A percentile compares a stretch with the other conserved stretches of the same genome.
Conservation (phyloP, 2,797 vertebrate species). For the Anas bernieri region DNA sequence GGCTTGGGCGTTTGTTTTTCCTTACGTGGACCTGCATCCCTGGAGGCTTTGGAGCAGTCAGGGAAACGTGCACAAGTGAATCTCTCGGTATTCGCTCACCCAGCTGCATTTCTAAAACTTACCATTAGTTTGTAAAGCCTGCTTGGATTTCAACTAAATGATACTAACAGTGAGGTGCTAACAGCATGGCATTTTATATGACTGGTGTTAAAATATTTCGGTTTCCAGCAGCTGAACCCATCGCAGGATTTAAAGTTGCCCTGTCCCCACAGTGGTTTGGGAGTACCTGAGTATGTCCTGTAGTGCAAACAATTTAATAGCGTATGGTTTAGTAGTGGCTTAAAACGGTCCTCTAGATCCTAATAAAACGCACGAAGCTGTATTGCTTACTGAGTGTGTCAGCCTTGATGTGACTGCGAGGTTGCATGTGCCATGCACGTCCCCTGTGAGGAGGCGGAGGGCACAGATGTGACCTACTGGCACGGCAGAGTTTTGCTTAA, state of each 20-base stretch:
- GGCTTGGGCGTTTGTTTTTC: background rate
- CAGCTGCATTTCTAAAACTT: background rate
- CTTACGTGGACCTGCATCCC: background rate
- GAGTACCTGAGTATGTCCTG: background rate
- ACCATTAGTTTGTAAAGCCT: background rate
- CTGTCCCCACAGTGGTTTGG: background rate
- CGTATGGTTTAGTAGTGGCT: background rate
- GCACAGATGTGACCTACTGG: background rate
- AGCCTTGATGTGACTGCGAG: background rate
- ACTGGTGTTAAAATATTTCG: constrained; percentile 43
- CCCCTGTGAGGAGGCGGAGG: background rate
- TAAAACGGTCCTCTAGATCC: background rate
- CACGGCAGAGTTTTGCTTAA: background rate
- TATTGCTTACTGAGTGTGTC: background rate
- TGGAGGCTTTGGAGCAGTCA: background rate
- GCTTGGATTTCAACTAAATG: constrained; percentile 40
- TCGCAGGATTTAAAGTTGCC: constrained; percentile 26
- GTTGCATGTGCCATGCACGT: background rate
- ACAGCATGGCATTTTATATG: constrained; percentile 68
- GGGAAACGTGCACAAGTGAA: background rate
- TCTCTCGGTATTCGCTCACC: background rate
- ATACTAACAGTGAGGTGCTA: constrained; percentile 61
- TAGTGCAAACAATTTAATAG: background rate
- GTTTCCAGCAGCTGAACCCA: constrained; percentile 45
- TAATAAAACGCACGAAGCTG: background rate